Conservation (phyloP, 1,140 invertebrate species). For the Temnothorax curvispinosus region DNA sequence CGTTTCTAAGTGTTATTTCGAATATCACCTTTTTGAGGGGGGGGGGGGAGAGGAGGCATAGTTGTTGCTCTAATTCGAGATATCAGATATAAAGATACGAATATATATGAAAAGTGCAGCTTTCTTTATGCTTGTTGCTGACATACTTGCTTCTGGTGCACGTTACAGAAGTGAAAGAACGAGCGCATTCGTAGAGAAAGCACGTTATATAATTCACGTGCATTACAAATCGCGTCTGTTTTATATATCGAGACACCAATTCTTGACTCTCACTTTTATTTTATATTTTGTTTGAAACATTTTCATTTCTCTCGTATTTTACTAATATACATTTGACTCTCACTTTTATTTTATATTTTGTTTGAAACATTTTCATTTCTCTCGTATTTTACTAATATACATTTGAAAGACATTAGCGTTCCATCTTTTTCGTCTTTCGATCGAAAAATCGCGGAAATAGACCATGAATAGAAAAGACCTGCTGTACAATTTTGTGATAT, state of each 20-base stretch:
- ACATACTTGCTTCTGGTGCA: background rate
- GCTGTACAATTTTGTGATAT: background rate
- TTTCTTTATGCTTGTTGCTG: background rate
- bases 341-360: constrained; percentile 3
- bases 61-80: background rate
- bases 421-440: too few relatives aligned
- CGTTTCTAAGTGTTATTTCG: background rate
- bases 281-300: background rate
- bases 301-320: too few relatives aligned
- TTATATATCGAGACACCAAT: background rate
- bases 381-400: too few relatives aligned
- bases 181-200: background rate
- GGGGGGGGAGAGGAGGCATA: background rate
- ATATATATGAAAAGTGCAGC: background rate
- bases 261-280: background rate
- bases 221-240: background rate
- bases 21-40: background rate
- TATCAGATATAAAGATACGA: background rate
- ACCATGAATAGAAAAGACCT: background rate
- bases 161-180: constrained; percentile 13
- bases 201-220: background rate
- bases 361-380: background rate
- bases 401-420: background rate
- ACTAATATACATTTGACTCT: background rate
- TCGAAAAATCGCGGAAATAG: background rate